A percentile compares a stretch with the other conserved stretches of the same genome.
Evolutionary conservation across 1,140 invertebrate genomes (phyloP).

Genomic region (Drosophila tropicalis): DNA sequence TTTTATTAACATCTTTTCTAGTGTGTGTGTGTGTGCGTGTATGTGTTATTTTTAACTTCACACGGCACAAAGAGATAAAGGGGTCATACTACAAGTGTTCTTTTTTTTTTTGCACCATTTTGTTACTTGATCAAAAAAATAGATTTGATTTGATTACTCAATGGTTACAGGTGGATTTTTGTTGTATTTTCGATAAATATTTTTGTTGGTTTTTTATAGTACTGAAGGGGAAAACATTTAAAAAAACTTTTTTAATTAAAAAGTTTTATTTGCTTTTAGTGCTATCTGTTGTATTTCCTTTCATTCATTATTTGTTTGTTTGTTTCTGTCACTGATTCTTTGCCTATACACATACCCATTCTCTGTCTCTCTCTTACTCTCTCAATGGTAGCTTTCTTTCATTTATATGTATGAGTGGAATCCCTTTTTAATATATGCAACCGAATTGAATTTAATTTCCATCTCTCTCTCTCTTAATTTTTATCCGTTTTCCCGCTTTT

Average conservation of each 20-base stretch:
- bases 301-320: slow-evolving; percentile 32
- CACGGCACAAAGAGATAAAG: slow-evolving; percentile 7
- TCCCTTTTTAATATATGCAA: slow-evolving; percentile 35
- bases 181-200: slow-evolving; percentile 37
- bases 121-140: slow-evolving; percentile 38
- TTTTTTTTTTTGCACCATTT: too few relatives aligned
- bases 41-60: slow-evolving; percentile 47
- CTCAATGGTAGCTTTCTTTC: not conserved
- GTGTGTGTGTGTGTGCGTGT: slow-evolving; percentile 8
- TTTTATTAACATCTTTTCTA: slow-evolving; percentile 28
- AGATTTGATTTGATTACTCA: slow-evolving; percentile 70
- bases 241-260: slow-evolving; percentile 79
- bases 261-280: slow-evolving; percentile 68
- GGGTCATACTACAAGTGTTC: slow-evolving; percentile 8
- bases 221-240: slow-evolving; percentile 61
- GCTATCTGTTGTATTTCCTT: slow-evolving; percentile 14
- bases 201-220: slow-evolving; percentile 20
- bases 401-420: not conserved
- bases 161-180: slow-evolving; percentile 36
- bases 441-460: slow-evolving; percentile 43
- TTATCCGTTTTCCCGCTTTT: slow-evolving; percentile 19
- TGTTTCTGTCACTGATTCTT: slow-evolving; percentile 34
- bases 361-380: not conserved
- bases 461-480: not conserved
- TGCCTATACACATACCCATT: not conserved